Base-by-base conservation (phyloP, 2,113 vertebrate species). In the Ceyx melanurus region DNA sequence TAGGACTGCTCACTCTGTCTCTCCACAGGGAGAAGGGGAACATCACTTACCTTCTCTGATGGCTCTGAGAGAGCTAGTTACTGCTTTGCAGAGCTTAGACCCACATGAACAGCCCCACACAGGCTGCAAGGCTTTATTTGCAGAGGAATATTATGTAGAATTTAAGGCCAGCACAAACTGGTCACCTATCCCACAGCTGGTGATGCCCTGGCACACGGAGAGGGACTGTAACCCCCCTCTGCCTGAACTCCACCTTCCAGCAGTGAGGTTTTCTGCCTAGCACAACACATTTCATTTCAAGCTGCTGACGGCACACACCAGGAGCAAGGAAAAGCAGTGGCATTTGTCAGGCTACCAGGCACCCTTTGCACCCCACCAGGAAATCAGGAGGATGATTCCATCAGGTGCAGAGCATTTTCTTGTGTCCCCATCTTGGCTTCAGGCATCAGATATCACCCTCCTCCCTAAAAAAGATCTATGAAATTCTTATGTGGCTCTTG, bases 401-500 rank as follows among this genome's bases (percentile, higher is more conserved):
- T 90, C 90, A 95, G 92, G 79, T 91, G 85, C 67, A 83, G 37
- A 91, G 43, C 67, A 73, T 3, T 66, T 91, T 89, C 88, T 31
- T 43, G 60, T 67, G 60, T 73, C 17, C 64, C 67, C 42, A 85
- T 50, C 21, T 84, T 62, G 37, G 31, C 50, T 92, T 33, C 37
- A 62, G 45, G 58, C 90, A 54, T 96, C 91, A 89, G 40, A 85
- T 86, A 87, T 81, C 95, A 16, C 66, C 33, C 28, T 72, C 73
- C 19, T 8, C 42, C 15, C 18, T 35, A 62, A 45, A 92, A 87
- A 87, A 82, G 37, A 51, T 85, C 71, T 89, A 23, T 13, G 20
- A 92, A 80, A 88, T 89, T 80, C 84, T 60, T 75, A 22, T n/a
- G 50, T 4, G 3, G 54, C 19, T 95, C 93, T 92, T 70, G 70